Evolutionary conservation across 2,113 vertebrate genomes (phyloP).

Genomic region (Prochilodus magdalenae): DNA sequence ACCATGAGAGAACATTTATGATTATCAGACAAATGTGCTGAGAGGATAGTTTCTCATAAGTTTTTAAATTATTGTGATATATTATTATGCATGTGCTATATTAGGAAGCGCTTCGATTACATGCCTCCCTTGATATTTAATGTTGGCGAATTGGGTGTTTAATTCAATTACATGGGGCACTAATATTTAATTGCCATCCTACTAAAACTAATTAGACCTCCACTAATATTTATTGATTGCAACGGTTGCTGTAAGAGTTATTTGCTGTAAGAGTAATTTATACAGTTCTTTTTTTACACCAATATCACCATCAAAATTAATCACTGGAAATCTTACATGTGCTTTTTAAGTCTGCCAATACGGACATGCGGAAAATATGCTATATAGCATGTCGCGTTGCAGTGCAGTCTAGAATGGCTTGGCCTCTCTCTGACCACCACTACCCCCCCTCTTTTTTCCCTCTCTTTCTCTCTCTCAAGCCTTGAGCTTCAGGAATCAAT

Average conservation of each 20-base stretch:
- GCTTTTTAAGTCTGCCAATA: neutral
- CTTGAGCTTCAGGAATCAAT: slow-evolving; percentile 64
- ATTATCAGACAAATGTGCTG: neutral
- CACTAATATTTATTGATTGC: slow-evolving; percentile 56
- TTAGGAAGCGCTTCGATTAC: slow-evolving; percentile 12
- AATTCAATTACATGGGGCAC: slow-evolving; percentile 49
- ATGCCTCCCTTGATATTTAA: slow-evolving; percentile 38
- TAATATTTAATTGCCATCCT: slow-evolving; percentile 57
- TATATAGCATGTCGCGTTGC: slow-evolving; percentile 12
- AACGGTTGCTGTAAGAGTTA: slow-evolving; percentile 30
- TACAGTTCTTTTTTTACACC: slow-evolving; percentile 31
- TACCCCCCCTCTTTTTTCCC: neutral
- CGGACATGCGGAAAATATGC: neutral
- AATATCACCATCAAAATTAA: slow-evolving; percentile 46
- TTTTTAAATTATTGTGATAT: neutral
- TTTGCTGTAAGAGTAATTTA: slow-evolving; percentile 42
- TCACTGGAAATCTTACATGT: slow-evolving; percentile 27
- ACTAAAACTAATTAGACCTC: slow-evolving; percentile 50
- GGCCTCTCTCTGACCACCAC: neutral
- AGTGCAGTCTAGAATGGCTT: slow-evolving; percentile 10
- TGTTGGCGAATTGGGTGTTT: slow-evolving; percentile 51
- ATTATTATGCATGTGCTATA: slow-evolving; percentile 3
- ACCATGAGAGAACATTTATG: neutral
- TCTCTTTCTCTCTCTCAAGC: slow-evolving; percentile 33
- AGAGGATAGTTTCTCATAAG: slow-evolving; percentile 5